Evolutionary conservation across 2,113 vertebrate species (phyloP).

Genomic region (Pterophyllum scalare): DNA sequence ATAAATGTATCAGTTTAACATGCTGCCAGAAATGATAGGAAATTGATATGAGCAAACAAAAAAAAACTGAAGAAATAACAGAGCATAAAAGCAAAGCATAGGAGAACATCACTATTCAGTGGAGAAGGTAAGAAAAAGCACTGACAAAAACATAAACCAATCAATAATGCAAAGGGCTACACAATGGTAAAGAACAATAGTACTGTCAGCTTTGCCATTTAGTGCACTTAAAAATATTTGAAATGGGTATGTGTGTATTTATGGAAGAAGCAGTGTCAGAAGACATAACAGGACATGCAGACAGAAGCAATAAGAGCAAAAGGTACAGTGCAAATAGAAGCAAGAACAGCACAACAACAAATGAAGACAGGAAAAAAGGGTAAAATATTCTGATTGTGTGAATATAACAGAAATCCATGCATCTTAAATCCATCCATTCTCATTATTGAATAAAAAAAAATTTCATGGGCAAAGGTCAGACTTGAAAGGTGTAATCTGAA

Average conservation of each 20-base stretch:
- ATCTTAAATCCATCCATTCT: constrained; percentile 39
- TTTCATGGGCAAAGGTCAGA: constrained; percentile 18
- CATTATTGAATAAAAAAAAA: constrained; percentile 20
- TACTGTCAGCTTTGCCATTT: background rate
- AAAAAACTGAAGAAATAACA: background rate
- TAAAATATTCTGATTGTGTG: constrained; percentile 3
- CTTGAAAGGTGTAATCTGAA: constrained; percentile 36
- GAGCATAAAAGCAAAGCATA: constrained; percentile 34
- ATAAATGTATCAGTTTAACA: constrained; percentile 11
- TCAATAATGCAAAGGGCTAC: constrained; percentile 2
- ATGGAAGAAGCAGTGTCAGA: constrained; percentile 20
- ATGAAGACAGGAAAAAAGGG: background rate
- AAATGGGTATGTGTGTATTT: constrained; percentile 19
- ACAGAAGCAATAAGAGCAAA: constrained; percentile 32
- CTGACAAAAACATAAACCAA: constrained; percentile 19
- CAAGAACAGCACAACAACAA: constrained; percentile 23
- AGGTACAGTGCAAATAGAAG: constrained; percentile 21
- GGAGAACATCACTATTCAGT: constrained; percentile 18
- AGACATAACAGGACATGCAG: constrained; percentile 41
- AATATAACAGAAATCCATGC: constrained; percentile 36
- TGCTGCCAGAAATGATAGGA: background rate
- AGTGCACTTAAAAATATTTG: constrained; percentile 15
- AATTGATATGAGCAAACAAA: constrained; percentile 8
- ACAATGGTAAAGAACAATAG: background rate
- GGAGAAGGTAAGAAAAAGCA: constrained; percentile 5